Conservation (phyloP, 2,113 vertebrate genomes). For the Siniperca knerii region DNA sequence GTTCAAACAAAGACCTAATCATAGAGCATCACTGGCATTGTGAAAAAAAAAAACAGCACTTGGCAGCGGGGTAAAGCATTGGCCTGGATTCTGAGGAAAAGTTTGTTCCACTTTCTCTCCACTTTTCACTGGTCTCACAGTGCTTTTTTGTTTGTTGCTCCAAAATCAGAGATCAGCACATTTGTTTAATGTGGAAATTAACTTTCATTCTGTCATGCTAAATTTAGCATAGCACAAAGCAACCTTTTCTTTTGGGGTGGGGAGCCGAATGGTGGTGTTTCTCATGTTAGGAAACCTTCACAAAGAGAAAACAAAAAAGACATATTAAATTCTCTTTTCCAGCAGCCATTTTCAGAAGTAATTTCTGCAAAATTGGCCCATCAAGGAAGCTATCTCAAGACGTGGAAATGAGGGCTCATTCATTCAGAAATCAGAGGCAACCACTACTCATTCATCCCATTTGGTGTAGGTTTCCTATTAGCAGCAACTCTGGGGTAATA, state of each 20-base stretch:
- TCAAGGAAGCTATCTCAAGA: constrained; percentile 14
- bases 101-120: constrained; percentile 76
- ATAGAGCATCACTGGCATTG: constrained; percentile 64
- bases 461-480: constrained; percentile 21
- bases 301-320: constrained; percentile 34
- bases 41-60: constrained; percentile 32
- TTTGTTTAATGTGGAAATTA: constrained; percentile 80
- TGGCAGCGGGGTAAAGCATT: constrained; percentile 71
- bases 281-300: constrained; percentile 59
- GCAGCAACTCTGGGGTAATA: constrained; percentile 10
- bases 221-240: constrained; percentile 74
- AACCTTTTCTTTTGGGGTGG: constrained; percentile 22
- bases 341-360: constrained; percentile 77
- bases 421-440: constrained; percentile 41
- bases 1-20: constrained; percentile 75
- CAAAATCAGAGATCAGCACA: constrained; percentile 75
- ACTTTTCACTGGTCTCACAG: constrained; percentile 62
- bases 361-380: constrained; percentile 37
- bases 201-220: constrained; percentile 77
- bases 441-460: constrained; percentile 24
- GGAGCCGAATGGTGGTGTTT: constrained; percentile 28
- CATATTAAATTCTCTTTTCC: constrained; percentile 54
- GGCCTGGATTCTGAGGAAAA: constrained; percentile 78
- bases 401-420: constrained; percentile 19
- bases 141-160: constrained; percentile 67